These are phyloP conservation scores for Cistogaster globosa DNA, from an alignment of 2,888 invertebrate genomes.

Conservation along the genomic window DNA sequence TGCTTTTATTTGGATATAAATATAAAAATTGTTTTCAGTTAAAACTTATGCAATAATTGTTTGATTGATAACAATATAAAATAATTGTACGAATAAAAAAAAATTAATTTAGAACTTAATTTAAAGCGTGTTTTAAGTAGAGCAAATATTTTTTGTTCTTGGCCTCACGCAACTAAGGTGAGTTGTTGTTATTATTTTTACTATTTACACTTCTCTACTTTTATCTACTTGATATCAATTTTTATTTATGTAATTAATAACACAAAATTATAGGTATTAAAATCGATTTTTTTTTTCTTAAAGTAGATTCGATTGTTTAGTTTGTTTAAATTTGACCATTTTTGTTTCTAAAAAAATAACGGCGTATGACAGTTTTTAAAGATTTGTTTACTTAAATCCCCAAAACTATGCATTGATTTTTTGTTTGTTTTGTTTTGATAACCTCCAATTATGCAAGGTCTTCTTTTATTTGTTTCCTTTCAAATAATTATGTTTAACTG, in stretches of 20 bases:
- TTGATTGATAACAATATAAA: constrained; percentile 40
- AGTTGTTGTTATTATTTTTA: not conserved
- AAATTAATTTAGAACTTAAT: constrained; percentile 14
- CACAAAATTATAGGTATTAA: too few species aligned
- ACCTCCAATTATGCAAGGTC: constrained; percentile 61
- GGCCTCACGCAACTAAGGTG: constrained; percentile 60
- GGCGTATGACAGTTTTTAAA: not conserved
- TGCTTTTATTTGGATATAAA: not conserved
- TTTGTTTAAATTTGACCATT: not conserved
- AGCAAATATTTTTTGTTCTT: constrained; percentile 31
- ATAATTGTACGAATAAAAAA: constrained; percentile 3
- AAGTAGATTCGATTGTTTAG: not conserved
- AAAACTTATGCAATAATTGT: constrained; percentile 67
- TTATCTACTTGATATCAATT: not conserved
- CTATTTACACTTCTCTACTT: not conserved
- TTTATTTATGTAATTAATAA: too few species aligned
- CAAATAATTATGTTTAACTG: not conserved
- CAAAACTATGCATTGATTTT: constrained; percentile 64
- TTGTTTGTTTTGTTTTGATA: constrained; percentile 4
- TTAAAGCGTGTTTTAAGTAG: constrained; percentile 46
- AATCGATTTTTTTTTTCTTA: not conserved
- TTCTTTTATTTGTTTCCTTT: not conserved
- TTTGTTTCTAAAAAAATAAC: not conserved
- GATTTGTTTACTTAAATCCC: constrained; percentile 40
- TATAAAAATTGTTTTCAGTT: constrained; percentile 22